Evolutionary conservation across 2,797 vertebrate genomes (phyloP), one percentile per base, ranked within the genome.

Genomic region (Leptodactylus fallax): DNA sequence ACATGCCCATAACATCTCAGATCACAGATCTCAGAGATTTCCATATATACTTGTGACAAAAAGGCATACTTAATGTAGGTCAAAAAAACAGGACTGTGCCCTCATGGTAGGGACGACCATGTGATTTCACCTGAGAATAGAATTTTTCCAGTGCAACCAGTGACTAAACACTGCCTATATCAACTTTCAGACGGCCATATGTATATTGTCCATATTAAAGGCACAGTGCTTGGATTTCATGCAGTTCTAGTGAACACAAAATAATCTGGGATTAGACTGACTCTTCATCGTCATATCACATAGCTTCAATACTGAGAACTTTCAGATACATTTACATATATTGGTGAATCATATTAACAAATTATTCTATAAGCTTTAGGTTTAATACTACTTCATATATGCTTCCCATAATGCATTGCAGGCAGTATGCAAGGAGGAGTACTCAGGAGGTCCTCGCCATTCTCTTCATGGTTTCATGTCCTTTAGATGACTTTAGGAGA

Each of bases 401-500:
- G 56, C 56, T 13, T 9, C 56, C 12, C 56, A 36, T 36, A 36
- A 36, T 36, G 36, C 36, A 74, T 51, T 51, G 45, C 21, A 53
- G 2, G 11, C 47, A 77, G 11, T 14, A 6, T 23, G 53, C 2
- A 23, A 13, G 19, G 9, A n/a, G 4, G 5, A 21, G 45, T 21
- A n/a, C 10, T 63, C 21, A 47, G 21, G 58, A 79, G 36, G 21
- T 65, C 45, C 79, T 23, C 45, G 23, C 9, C 17, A 25, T 25
- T 49, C 21, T 65, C 13, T 51, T 65, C 19, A 27, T 65, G 69
- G 21, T 65, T 51, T 65, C 10, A 81, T 71, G 87, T 74, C 84
- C 87, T 89, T 83, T 81, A 86, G 53, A 16, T 89, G 87, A 89
- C 87, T 82, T 89, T 89, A 67, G 49, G 10, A n/a, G 23, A 78